A percentile compares a stretch with the other conserved stretches of the same genome.
Conservation (phyloP, 64 coral and sea anemone species). For the Montipora foliosa region DNA sequence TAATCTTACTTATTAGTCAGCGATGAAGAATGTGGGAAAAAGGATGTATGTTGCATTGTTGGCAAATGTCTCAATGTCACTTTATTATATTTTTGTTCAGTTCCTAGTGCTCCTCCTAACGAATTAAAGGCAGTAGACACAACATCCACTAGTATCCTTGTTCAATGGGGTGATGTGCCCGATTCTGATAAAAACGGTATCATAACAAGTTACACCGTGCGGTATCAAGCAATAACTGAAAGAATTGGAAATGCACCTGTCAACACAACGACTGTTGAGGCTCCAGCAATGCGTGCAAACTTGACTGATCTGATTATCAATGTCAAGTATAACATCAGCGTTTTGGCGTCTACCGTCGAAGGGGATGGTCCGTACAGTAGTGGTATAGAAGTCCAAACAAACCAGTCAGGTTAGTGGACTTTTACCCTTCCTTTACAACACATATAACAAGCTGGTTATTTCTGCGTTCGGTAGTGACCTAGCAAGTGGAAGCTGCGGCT, state of each 20-base stretch:
- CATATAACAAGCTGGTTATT: too few species aligned
- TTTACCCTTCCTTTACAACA: background rate
- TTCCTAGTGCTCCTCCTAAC: background rate
- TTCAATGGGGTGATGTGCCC: background rate
- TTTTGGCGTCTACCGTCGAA: conserved; percentile 27
- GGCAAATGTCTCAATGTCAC: background rate
- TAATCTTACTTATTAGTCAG: too few species aligned
- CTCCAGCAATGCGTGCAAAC: background rate
- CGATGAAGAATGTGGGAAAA: too few species aligned
- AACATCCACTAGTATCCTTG: conserved; percentile 13
- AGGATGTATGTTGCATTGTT: too few species aligned
- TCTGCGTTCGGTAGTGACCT: too few species aligned
- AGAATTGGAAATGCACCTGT: background rate
- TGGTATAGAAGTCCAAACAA: background rate
- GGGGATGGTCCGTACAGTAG: conserved; percentile 5
- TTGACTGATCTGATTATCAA: conserved; percentile 23
- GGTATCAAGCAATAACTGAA: background rate
- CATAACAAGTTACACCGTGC: background rate
- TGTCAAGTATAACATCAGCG: conserved; percentile 21
- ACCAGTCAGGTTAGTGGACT: background rate
- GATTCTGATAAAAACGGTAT: background rate
- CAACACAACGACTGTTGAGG: background rate
- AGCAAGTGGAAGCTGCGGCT: too few species aligned
- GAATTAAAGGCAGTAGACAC: background rate
- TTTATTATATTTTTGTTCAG: background rate